These are phyloP conservation scores for Noctua janthina DNA, from an alignment of 2,888 invertebrate genomes.

Conservation along the genomic window DNA sequence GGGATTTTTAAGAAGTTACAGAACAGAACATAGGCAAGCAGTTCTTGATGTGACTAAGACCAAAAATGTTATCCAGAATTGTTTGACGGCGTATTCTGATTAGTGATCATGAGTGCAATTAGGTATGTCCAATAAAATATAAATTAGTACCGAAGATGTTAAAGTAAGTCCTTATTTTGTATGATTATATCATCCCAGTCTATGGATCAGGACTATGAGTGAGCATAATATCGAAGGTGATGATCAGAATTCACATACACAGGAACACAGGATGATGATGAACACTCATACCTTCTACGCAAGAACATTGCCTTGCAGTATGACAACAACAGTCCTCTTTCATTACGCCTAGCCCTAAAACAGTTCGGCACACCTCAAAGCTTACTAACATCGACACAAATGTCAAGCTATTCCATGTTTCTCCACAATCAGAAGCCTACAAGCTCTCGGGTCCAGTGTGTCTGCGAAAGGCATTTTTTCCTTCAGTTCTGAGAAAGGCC, in stretches of 20 bases:
- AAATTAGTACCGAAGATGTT: neutral
- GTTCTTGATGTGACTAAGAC: neutral
- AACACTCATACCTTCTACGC: neutral
- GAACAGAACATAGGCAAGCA: neutral
- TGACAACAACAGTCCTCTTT: neutral
- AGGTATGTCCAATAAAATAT: neutral
- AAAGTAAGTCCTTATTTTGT: neutral
- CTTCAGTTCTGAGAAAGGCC: constrained; percentile 75
- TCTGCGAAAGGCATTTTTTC: constrained; percentile 71
- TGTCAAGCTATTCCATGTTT: constrained; percentile 46
- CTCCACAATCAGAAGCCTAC: constrained; percentile 47
- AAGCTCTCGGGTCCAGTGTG: constrained; percentile 53
- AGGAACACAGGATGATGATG: too few species aligned
- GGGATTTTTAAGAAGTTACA: neutral
- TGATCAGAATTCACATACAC: neutral
- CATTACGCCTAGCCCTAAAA: neutral
- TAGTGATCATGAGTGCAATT: neutral
- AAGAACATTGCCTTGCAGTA: too few species aligned
- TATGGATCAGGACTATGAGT: too few species aligned
- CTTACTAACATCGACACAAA: constrained; percentile 22
- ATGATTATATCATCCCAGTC: neutral
- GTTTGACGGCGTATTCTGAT: neutral
- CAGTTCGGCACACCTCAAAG: constrained; percentile 52
- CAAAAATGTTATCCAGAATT: neutral
- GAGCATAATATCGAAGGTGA: neutral